Percentiles rank a stretch among this genome's conserved stretches.
Evolutionary conservation across 1,140 invertebrate genomes (phyloP).

Genomic region (Drosophila saltans): DNA sequence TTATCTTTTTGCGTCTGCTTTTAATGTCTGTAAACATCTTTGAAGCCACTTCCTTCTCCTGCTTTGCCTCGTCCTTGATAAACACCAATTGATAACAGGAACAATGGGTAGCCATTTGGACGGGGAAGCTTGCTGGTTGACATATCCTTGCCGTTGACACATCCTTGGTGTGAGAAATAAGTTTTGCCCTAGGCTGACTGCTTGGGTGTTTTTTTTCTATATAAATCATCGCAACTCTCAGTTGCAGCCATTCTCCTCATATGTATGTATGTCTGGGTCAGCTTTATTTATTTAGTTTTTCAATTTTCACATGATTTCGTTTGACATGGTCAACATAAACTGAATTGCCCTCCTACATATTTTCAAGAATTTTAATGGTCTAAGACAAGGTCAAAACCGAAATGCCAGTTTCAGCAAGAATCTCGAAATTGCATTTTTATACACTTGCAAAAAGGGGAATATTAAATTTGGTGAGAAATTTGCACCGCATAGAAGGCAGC

Average conservation of each 20-base stretch:
- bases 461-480: no score
- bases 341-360: not conserved
- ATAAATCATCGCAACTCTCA: slow-evolving; percentile 27
- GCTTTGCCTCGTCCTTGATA: slow-evolving; percentile 48
- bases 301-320: slow-evolving; percentile 34
- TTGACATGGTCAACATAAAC: not conserved
- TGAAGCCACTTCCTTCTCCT: slow-evolving; percentile 24
- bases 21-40: slow-evolving; percentile 45
- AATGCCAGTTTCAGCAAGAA: no score
- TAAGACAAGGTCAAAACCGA: not conserved
- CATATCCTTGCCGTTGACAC: slow-evolving; percentile 17
- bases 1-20: slow-evolving; percentile 40
- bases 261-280: slow-evolving; percentile 13
- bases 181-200: not conserved
- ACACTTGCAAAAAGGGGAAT: no score
- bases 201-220: slow-evolving; percentile 20
- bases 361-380: not conserved
- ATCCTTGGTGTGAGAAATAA: slow-evolving; percentile 4
- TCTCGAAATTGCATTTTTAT: no score
- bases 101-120: slow-evolving; percentile 24
- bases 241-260: slow-evolving; percentile 5
- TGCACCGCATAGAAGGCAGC: no score
- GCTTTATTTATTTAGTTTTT: slow-evolving; percentile 38
- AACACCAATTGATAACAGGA: slow-evolving; percentile 67
- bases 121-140: slow-evolving; percentile 26